Evolutionary conservation across 1,140 invertebrate species (phyloP), one percentile per base, ranked within the genome.

Genomic region (Zaprionus ghesquierei): DNA sequence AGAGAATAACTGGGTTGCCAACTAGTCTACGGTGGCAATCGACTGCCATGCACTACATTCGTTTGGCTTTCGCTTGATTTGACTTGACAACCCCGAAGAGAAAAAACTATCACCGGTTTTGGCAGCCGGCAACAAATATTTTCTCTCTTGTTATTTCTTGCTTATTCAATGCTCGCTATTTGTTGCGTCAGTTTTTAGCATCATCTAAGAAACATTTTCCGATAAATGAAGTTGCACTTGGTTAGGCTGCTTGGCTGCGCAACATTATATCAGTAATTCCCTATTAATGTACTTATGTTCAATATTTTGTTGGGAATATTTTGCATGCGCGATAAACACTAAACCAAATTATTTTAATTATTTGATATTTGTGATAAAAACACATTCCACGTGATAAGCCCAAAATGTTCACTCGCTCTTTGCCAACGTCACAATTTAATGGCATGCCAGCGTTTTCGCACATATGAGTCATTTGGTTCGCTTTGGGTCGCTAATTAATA

Each of bases 1-100:
- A 41, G 29, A 41, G 73, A 62, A 50, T 12, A 72, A 58, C 60
- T 61, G 55, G 61, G 76, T 78, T 77, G 76, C 63, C 76, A 54
- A 58, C 75, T 46, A 56, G 44, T 46, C 15, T 3, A 54, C 1
- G 15, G 50, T 25, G 4, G 29, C n/a, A 31, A 51, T n/a, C 38
- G 54, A 44, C 41, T 58, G 27, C 31, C 77, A 31, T 15, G n/a
- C 44, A 8, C 61, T 6, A 51, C 60, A 35, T 63, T 81, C 35
- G 9, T 4, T 63, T 41, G 38, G 33, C 33, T 41, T 1, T 27
- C 9, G 50, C 33, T 41, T 29, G 60, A 53, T 9, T 27, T 53
- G 31, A 54, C 50, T 35, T 63, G 61, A 54, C 61, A 63, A 63
- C 61, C 50, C 61, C 61, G 33, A 25, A 38, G 35, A 58, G 12